A percentile compares a stretch with the other conserved stretches of the same genome.
These are phyloP conservation scores for Leptocoma aspasia DNA, from an alignment of 2,113 vertebrate genomes.

Conservation along the genomic window DNA sequence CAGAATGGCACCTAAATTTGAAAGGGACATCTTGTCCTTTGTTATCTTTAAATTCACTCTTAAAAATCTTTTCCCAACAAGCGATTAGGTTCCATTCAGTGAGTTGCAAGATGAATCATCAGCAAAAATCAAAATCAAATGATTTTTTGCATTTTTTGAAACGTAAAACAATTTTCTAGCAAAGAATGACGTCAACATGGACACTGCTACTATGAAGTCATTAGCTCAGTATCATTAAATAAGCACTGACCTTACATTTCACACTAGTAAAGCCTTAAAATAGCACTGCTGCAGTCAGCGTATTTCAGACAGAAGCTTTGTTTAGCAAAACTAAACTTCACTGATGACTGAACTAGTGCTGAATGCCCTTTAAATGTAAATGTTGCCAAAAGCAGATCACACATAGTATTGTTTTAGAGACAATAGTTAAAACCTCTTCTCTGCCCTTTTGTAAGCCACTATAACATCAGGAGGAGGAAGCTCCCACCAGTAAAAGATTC, in stretches of 20 bases:
- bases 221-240: neutral
- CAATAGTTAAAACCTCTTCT: neutral
- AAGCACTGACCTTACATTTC: constrained; percentile 2
- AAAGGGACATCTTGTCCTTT: neutral
- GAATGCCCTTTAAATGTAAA: constrained; percentile 19
- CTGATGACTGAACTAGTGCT: neutral
- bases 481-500: neutral
- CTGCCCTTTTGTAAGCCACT: neutral
- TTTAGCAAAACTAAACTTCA: constrained; percentile 28
- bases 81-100: neutral
- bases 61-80: neutral
- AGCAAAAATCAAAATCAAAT: neutral
- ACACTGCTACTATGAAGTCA: neutral
- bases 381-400: neutral
- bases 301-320: constrained; percentile 21
- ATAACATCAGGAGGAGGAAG: neutral
- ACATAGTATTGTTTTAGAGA: neutral
- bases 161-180: neutral
- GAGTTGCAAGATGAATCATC: neutral
- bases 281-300: neutral
- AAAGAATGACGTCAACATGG: neutral
- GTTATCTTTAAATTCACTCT: neutral
- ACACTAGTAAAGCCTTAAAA: constrained; percentile 3
- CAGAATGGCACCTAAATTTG: neutral
- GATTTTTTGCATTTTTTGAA: neutral